Evolutionary conservation across 1,140 invertebrate species (phyloP).

Genomic region (Drosophila pandora): DNA sequence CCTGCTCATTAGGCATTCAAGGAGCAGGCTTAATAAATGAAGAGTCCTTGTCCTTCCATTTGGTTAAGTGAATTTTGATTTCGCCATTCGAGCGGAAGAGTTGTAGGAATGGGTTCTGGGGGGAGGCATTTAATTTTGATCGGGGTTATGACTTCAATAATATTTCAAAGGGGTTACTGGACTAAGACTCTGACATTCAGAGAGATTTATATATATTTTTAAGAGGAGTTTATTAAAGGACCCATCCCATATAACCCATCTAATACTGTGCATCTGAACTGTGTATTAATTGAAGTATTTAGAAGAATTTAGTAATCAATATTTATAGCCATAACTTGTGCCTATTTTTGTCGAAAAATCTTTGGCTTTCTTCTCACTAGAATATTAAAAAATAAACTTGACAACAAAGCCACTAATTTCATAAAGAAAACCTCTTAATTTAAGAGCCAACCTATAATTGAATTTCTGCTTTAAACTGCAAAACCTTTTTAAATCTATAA

Average conservation of each 20-base stretch:
- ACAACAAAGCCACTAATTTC: neutral
- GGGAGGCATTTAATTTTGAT: neutral
- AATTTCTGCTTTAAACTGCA: neutral
- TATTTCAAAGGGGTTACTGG: no score
- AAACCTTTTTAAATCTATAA: constrained; percentile 1
- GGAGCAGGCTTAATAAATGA: constrained; percentile 54
- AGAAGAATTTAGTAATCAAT: no score
- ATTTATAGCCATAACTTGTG: no score
- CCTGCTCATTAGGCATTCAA: constrained; percentile 70
- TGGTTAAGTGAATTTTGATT: constrained; percentile 37
- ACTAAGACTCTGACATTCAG: no score
- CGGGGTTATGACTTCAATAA: neutral
- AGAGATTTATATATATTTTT: no score
- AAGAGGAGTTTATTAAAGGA: no score
- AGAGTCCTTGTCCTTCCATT: constrained; percentile 15
- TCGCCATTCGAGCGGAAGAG: constrained; percentile 12
- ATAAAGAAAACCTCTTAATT: neutral
- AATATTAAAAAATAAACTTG: no score
- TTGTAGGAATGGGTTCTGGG: neutral
- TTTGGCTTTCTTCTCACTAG: no score
- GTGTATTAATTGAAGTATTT: no score
- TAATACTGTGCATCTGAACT: no score
- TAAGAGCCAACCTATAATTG: neutral
- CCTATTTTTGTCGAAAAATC: no score
- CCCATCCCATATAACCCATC: no score